These are phyloP conservation scores for Octodonta nipae DNA, from an alignment of 2,888 invertebrate genomes.

Conservation along the genomic window DNA sequence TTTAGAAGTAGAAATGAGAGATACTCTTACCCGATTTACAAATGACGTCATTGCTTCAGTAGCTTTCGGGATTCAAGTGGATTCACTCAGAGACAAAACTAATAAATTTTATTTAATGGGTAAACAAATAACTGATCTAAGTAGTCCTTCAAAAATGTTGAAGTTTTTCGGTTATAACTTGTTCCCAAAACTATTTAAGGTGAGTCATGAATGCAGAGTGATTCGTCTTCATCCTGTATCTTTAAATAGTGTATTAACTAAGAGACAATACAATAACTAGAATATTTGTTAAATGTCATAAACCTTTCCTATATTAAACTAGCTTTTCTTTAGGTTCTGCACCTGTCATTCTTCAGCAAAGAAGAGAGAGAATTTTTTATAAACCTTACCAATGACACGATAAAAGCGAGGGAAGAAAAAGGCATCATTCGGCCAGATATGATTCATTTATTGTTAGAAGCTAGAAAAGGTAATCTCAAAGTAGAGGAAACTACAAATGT, in stretches of 20 bases:
- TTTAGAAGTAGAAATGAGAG: neutral
- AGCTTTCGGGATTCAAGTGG: neutral
- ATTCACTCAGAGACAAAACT: neutral
- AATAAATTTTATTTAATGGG: neutral
- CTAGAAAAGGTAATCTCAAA: constrained; percentile 18
- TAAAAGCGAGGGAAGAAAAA: constrained; percentile 36
- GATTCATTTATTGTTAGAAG: constrained; percentile 44
- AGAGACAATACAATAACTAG: too few species aligned
- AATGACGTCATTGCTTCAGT: neutral
- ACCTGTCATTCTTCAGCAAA: constrained; percentile 16
- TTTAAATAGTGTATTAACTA: too few species aligned
- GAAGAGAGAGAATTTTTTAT: constrained; percentile 37
- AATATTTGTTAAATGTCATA: too few species aligned
- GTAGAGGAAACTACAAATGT: constrained; percentile 11
- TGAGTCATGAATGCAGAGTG: too few species aligned
- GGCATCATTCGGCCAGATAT: constrained; percentile 42
- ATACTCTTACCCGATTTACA: neutral
- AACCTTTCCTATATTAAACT: too few species aligned
- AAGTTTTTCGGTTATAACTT: too few species aligned
- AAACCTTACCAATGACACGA: constrained; percentile 27
- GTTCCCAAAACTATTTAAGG: too few species aligned
- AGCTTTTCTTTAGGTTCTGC: neutral
- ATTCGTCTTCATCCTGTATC: too few species aligned
- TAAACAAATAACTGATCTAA: too few species aligned
- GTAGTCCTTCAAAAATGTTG: too few species aligned